phyloP scores from a whole-genome alignment of 1,140 invertebrate genomes.

The Hirudo medicinalis region DNA sequence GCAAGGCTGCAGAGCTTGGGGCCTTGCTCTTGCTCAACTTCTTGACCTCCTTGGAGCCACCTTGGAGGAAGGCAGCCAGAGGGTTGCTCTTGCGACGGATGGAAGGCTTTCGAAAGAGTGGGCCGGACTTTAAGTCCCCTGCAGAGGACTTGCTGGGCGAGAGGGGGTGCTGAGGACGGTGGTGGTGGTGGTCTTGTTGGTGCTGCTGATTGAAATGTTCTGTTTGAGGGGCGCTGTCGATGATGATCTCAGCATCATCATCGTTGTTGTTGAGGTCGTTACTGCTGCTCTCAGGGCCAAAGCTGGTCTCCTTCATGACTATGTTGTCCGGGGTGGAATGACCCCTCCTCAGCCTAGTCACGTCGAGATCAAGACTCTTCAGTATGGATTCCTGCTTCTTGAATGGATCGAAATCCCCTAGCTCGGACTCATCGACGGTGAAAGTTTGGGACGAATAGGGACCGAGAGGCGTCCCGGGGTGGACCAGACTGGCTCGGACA shows the following conservation, averaged over 20 bases:
- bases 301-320: neutral
- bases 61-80: too few species aligned
- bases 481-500: neutral
- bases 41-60: too few species aligned
- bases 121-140: neutral
- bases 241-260: too few species aligned
- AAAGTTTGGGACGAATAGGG: neutral
- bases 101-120: neutral
- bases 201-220: neutral
- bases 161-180: neutral
- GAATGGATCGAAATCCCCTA: neutral
- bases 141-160: neutral
- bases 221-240: neutral
- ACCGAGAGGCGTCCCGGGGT: neutral
- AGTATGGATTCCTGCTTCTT: neutral
- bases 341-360: neutral
- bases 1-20: too few species aligned
- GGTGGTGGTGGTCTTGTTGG: neutral
- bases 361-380: neutral
- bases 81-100: constrained; percentile 7
- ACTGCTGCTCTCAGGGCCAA: too few species aligned
- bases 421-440: neutral
- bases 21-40: too few species aligned
- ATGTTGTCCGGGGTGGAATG: neutral
- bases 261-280: too few species aligned